Evolutionary conservation across 2,888 invertebrate genomes (phyloP).

Genomic region (Bembecia ichneumoniformis): DNA sequence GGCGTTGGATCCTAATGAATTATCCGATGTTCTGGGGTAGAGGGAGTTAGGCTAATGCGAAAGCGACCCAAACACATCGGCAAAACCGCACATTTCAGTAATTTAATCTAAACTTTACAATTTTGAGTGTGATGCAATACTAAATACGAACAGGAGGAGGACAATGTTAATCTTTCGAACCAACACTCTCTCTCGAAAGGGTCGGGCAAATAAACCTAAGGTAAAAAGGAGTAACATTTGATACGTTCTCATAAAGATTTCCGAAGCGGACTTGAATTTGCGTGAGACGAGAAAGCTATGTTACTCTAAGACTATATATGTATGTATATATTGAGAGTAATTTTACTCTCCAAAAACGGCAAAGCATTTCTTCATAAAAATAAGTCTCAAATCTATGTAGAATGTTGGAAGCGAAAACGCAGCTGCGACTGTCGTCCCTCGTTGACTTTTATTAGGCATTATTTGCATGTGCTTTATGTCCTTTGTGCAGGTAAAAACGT

Average conservation of each 20-base stretch:
- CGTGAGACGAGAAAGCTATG: slow-evolving; percentile 18
- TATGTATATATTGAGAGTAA: too few species aligned
- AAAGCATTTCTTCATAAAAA: too few species aligned
- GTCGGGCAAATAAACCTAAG: slow-evolving; percentile 27
- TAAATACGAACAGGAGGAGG: not conserved
- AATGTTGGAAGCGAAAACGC: slow-evolving; percentile 18
- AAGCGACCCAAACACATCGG: slow-evolving; percentile 23
- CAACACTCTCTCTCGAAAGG: slow-evolving; percentile 14
- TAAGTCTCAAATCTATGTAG: slow-evolving; percentile 9
- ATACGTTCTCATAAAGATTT: slow-evolving; percentile 40
- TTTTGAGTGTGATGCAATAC: slow-evolving; percentile 1
- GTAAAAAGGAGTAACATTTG: slow-evolving; percentile 29
- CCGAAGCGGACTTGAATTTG: slow-evolving; percentile 41
- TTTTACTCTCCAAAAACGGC: slow-evolving; percentile 18
- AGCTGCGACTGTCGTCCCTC: slow-evolving; percentile 29
- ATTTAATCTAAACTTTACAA: slow-evolving; percentile 16
- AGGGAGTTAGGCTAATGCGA: slow-evolving; percentile 15
- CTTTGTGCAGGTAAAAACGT: slow-evolving; percentile 49
- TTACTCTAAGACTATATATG: too few species aligned
- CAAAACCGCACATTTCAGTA: slow-evolving; percentile 25
- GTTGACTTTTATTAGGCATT: slow-evolving; percentile 39
- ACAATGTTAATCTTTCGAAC: slow-evolving; percentile 17
- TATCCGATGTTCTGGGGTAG: slow-evolving; percentile 26
- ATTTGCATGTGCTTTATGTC: slow-evolving; percentile 44
- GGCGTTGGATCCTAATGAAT: slow-evolving; percentile 24